These are phyloP conservation scores for Alosa sapidissima DNA, from an alignment of 2,797 vertebrate genomes.

Conservation along the genomic window DNA sequence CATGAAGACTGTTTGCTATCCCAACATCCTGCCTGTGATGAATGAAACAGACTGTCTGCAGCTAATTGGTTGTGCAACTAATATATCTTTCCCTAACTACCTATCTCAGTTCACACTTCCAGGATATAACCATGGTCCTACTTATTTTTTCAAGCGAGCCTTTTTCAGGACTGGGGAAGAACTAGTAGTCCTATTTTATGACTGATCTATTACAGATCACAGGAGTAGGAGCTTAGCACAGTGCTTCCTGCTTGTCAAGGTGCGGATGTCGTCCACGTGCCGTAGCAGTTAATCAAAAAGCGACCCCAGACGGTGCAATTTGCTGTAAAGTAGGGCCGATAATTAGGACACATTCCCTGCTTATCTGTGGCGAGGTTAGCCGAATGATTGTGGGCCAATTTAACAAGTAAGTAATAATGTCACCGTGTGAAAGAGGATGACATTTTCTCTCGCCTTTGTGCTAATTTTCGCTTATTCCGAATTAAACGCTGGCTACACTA, in stretches of 20 bases:
- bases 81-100: slow-evolving; percentile 34
- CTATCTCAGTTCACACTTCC: neutral
- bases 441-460: neutral
- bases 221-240: neutral
- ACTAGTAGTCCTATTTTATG: neutral
- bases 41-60: slow-evolving; percentile 23
- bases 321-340: slow-evolving; percentile 12
- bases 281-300: neutral
- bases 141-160: neutral
- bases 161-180: neutral
- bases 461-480: neutral
- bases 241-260: neutral
- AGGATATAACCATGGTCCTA: slow-evolving; percentile 4
- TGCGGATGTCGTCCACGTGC: neutral
- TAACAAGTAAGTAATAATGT: neutral
- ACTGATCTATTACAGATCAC: neutral
- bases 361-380: neutral
- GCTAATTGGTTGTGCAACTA: slow-evolving; percentile 39
- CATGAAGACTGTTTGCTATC: neutral
- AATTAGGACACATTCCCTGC: neutral
- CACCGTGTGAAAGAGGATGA: neutral
- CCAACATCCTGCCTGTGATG: slow-evolving; percentile 33
- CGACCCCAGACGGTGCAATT: neutral
- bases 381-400: neutral
- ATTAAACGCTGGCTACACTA: neutral